phyloP scores from a whole-genome alignment of 2,113 vertebrate species.

The Pedetes capensis region DNA sequence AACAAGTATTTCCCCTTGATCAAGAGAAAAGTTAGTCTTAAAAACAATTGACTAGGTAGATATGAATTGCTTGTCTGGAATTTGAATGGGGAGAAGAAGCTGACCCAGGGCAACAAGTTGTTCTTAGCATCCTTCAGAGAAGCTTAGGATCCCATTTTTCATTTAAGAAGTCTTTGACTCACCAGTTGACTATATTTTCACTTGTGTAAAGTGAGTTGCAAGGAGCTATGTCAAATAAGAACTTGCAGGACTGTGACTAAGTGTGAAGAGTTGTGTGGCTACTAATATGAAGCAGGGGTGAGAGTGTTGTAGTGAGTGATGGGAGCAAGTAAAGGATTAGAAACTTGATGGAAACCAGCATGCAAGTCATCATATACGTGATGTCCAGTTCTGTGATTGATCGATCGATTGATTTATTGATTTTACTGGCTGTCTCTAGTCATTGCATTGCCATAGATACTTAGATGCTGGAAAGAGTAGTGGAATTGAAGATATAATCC shows the following conservation, averaged over 20 bases:
- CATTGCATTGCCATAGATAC: background rate
- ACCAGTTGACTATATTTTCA: background rate
- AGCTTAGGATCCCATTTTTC: background rate
- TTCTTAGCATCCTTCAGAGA: background rate
- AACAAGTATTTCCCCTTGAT: background rate
- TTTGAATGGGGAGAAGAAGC: background rate
- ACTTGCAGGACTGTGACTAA: background rate
- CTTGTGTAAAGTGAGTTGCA: background rate
- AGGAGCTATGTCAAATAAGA: background rate
- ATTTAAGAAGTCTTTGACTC: background rate
- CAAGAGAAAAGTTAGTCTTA: background rate
- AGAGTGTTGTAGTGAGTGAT: background rate
- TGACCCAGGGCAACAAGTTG: background rate
- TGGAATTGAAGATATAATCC: background rate
- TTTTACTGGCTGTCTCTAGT: background rate
- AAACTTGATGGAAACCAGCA: background rate
- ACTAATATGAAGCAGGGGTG: background rate
- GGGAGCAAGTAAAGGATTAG: background rate
- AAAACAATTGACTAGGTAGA: background rate
- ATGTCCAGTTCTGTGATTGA: background rate
- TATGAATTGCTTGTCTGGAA: background rate
- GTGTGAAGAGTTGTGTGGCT: background rate
- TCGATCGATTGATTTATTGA: too few species aligned
- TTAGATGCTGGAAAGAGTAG: background rate
- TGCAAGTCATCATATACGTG: too few species aligned